A percentile compares a stretch with the other conserved stretches of the same genome.
Conservation (phyloP, 2,113 vertebrate species). For the Hydropotes inermis region DNA sequence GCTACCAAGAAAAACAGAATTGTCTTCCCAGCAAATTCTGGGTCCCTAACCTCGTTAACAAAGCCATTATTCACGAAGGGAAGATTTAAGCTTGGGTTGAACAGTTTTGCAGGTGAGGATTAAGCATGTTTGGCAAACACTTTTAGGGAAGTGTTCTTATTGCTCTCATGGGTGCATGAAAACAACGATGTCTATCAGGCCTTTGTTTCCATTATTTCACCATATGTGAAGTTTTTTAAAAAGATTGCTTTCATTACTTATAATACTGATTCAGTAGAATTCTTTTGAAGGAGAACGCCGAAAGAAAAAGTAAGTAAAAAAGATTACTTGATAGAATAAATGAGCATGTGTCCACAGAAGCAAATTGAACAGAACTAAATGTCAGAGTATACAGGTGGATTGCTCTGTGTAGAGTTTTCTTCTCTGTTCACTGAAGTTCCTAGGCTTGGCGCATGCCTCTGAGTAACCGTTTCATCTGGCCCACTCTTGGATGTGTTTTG, state of each 20-base stretch:
- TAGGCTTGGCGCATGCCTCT: conserved; percentile 7
- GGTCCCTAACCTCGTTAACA: background rate
- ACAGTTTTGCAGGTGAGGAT: conserved; percentile 59
- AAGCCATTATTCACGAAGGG: conserved; percentile 24
- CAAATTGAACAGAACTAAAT: conserved; percentile 41
- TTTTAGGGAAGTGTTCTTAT: conserved; percentile 28
- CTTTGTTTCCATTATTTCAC: conserved; percentile 1
- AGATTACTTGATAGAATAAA: conserved; percentile 44
- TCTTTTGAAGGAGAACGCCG: conserved; percentile 28
- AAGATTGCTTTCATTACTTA: conserved; percentile 42
- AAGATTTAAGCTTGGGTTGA: background rate
- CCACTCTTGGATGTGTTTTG: conserved; percentile 22
- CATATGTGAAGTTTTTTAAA: background rate
- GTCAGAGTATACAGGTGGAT: conserved; percentile 36
- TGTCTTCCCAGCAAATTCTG: conserved; percentile 20
- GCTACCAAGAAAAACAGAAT: conserved; percentile 38
- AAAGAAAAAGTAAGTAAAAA: background rate
- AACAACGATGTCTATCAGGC: conserved; percentile 11
- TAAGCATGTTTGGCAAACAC: conserved; percentile 24
- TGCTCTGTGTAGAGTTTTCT: conserved; percentile 40
- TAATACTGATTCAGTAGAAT: conserved; percentile 36
- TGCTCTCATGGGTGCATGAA: background rate
- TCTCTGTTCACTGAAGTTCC: conserved; percentile 27
- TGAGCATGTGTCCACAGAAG: conserved; percentile 33
- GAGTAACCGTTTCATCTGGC: background rate